These are phyloP conservation scores for Pemphredon lugubris DNA, from an alignment of 2,888 invertebrate genomes.

Conservation along the genomic window DNA sequence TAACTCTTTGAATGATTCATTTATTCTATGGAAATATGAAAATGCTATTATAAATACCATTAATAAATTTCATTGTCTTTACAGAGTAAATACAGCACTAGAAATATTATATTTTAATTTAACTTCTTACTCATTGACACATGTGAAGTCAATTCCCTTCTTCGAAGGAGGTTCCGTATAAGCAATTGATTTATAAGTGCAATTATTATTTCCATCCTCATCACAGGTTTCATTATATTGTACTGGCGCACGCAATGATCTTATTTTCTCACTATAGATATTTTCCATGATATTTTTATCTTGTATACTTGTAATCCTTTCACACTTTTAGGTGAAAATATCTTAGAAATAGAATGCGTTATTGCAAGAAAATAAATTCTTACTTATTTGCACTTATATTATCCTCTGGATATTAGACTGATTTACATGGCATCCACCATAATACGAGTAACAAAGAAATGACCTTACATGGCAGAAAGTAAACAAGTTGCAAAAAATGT, in stretches of 20 bases:
- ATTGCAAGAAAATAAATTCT: background rate
- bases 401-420: too few relatives aligned
- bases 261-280: background rate
- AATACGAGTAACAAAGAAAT: too few relatives aligned
- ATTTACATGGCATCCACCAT: too few relatives aligned
- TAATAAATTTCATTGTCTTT: too few relatives aligned
- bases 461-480: too few relatives aligned
- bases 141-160: too few relatives aligned
- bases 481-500: too few relatives aligned
- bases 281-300: background rate
- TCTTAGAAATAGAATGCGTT: background rate
- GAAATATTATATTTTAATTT: too few relatives aligned
- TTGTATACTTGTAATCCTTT: background rate
- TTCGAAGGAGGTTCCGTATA: too few relatives aligned
- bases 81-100: background rate
- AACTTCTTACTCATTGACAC: too few relatives aligned
- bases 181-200: constrained; percentile 17
- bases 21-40: constrained; percentile 16
- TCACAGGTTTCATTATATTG: background rate
- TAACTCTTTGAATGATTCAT: constrained; percentile 18
- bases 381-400: background rate
- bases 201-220: too few relatives aligned
- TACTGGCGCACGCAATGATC: background rate
- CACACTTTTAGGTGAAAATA: constrained; percentile 1
- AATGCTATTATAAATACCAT: background rate